Evolutionary conservation across 2,888 invertebrate species (phyloP).

Genomic region (Epirrhoe alternata): DNA sequence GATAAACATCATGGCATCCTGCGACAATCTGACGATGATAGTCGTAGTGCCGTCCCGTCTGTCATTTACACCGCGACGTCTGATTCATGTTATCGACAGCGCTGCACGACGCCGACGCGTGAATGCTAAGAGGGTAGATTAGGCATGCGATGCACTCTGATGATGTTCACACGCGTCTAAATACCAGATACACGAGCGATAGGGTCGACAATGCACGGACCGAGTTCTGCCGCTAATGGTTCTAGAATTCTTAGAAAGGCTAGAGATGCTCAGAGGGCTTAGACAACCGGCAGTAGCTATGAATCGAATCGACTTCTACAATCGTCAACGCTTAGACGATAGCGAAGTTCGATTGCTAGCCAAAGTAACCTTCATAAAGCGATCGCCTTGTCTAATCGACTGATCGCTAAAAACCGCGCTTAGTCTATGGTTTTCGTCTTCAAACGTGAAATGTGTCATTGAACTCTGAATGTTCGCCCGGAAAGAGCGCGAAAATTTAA

Average conservation of each 20-base stretch:
- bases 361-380: no score
- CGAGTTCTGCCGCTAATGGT: constrained; percentile 31
- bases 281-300: no score
- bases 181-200: constrained; percentile 53
- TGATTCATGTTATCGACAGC: constrained; percentile 65
- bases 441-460: no score
- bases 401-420: no score
- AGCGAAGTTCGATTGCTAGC: no score
- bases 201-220: constrained; percentile 36
- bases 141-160: constrained; percentile 71
- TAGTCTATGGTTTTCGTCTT: no score
- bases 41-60: constrained; percentile 39
- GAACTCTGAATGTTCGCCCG: no score
- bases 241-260: constrained; percentile 20
- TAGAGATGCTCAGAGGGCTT: constrained; percentile 7
- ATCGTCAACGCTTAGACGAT: no score
- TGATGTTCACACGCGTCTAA: constrained; percentile 72
- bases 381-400: no score
- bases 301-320: no score
- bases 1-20: constrained; percentile 26
- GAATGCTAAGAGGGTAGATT: constrained; percentile 75
- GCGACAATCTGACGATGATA: constrained; percentile 30
- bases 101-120: constrained; percentile 55
- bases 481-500: no score
- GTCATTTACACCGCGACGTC: constrained; percentile 50